Percentiles rank a stretch among this genome's conserved stretches.
Conservation (phyloP, 2,888 invertebrate species). For the Stegophylla sp. region DNA sequence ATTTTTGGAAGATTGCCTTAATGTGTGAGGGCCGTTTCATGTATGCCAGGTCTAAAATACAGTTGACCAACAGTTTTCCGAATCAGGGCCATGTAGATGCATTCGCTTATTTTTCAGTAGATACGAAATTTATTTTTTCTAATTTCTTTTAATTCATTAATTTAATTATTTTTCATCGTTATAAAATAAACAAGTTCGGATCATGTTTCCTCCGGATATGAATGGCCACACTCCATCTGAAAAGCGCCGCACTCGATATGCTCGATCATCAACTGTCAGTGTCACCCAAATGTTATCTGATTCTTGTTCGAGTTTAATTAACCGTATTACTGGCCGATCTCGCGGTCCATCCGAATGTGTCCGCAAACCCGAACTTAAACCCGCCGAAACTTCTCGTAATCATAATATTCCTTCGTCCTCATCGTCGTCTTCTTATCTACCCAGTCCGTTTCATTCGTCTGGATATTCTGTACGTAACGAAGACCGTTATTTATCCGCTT, state of each 20-base stretch:
- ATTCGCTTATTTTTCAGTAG: slow-evolving; percentile 39
- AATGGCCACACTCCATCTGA: slow-evolving; percentile 45
- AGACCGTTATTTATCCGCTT: slow-evolving; percentile 49
- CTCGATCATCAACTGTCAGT: slow-evolving; percentile 80
- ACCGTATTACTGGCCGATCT: slow-evolving; percentile 76
- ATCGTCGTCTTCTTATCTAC: slow-evolving; percentile 53
- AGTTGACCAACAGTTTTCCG: slow-evolving; percentile 58
- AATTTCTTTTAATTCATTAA: background rate
- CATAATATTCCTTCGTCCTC: slow-evolving; percentile 54
- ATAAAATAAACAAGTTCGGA: slow-evolving; percentile 40
- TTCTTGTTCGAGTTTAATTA: slow-evolving; percentile 84
- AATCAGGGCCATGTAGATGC: slow-evolving; percentile 54
- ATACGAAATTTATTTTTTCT: background rate
- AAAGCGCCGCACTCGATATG: slow-evolving; percentile 74
- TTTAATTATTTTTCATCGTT: slow-evolving; percentile 22
- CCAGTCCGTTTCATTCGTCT: slow-evolving; percentile 57
- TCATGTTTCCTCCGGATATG: slow-evolving; percentile 48
- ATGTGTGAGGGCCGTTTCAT: slow-evolving; percentile 40
- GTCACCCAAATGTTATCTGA: slow-evolving; percentile 86
- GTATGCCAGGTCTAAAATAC: slow-evolving; percentile 57
- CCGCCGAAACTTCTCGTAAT: slow-evolving; percentile 51
- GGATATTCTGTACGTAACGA: slow-evolving; percentile 54
- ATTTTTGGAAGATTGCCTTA: slow-evolving; percentile 59
- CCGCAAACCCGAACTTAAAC: slow-evolving; percentile 54
- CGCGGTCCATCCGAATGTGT: slow-evolving; percentile 73